A percentile compares a stretch with the other conserved stretches of the same genome.
Conservation (phyloP, 2,797 vertebrate species). For the Taenioides sp. region DNA sequence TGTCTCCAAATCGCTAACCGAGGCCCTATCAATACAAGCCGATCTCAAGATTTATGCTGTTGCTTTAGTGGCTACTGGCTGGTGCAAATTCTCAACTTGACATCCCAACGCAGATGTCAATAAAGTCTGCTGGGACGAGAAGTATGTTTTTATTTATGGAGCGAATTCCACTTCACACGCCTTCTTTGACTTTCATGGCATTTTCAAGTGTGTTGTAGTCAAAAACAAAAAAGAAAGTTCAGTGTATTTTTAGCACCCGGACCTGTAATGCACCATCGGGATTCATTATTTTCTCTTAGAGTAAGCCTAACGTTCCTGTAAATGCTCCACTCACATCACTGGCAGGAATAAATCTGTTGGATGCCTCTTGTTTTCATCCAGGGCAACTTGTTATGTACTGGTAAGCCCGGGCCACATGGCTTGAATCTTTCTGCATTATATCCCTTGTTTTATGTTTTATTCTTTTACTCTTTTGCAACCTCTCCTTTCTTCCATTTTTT, state of each 20-base stretch:
- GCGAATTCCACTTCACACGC: slow-evolving; percentile 21
- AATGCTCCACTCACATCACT: slow-evolving; percentile 58
- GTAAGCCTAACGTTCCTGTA: slow-evolving; percentile 50
- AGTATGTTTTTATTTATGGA: slow-evolving; percentile 25
- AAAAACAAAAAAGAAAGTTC: slow-evolving; percentile 40
- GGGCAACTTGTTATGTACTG: slow-evolving; percentile 59
- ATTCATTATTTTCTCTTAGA: slow-evolving; percentile 64
- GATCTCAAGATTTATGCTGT: slow-evolving; percentile 77
- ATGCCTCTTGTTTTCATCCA: slow-evolving; percentile 46
- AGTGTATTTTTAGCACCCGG: slow-evolving; percentile 46
- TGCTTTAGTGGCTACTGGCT: slow-evolving; percentile 59
- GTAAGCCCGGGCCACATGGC: slow-evolving; percentile 60
- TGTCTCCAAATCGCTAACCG: slow-evolving; percentile 79
- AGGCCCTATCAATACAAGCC: slow-evolving; percentile 77
- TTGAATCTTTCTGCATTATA: slow-evolving; percentile 64
- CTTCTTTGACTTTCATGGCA: slow-evolving; percentile 26
- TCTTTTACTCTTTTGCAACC: slow-evolving; percentile 45
- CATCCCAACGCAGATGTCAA: slow-evolving; percentile 34
- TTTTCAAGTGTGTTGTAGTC: slow-evolving; percentile 32
- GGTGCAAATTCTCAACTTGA: slow-evolving; percentile 55
- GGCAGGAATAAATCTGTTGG: slow-evolving; percentile 44
- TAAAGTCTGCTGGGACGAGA: slow-evolving; percentile 26
- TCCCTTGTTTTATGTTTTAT: slow-evolving; percentile 67
- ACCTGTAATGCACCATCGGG: slow-evolving; percentile 52
- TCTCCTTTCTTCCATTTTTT: slow-evolving; percentile 7